phyloP scores from a whole-genome alignment of 2,113 vertebrate genomes.

The Noctilio leporinus region DNA sequence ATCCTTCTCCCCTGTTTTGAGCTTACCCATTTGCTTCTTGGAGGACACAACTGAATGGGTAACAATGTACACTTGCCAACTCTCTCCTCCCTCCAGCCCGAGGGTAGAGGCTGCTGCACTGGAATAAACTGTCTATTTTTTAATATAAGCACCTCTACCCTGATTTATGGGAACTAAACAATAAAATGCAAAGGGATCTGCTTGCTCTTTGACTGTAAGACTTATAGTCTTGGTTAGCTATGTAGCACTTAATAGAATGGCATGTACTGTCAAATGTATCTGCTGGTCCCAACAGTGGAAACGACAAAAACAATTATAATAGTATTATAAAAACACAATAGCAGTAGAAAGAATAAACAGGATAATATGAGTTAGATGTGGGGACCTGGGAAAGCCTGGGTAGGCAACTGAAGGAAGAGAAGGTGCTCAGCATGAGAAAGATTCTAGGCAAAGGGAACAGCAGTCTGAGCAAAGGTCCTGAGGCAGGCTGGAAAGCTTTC shows the following conservation, averaged over 20 bases:
- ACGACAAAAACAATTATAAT: neutral
- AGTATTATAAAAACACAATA: neutral
- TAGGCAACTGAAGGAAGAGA: neutral
- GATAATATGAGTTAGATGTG: neutral
- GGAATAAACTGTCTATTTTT: neutral
- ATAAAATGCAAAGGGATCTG: neutral
- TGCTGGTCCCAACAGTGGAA: neutral
- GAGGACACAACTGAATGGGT: neutral
- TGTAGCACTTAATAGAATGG: neutral
- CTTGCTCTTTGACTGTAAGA: neutral
- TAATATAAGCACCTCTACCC: neutral
- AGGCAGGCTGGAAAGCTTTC: neutral
- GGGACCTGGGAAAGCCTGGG: neutral
- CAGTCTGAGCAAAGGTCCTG: neutral
- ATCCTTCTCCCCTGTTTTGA: neutral
- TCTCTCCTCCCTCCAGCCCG: neutral
- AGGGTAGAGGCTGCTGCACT: neutral
- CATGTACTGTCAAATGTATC: neutral
- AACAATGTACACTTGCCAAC: rapidly evolving
- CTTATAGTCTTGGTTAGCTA: neutral
- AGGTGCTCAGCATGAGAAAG: neutral
- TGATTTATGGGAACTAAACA: neutral
- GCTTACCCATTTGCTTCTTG: neutral
- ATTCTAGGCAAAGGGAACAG: neutral
- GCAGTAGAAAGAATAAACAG: neutral